phyloP scores from a whole-genome alignment of 2,888 invertebrate genomes.

The Polia nebulosa region DNA sequence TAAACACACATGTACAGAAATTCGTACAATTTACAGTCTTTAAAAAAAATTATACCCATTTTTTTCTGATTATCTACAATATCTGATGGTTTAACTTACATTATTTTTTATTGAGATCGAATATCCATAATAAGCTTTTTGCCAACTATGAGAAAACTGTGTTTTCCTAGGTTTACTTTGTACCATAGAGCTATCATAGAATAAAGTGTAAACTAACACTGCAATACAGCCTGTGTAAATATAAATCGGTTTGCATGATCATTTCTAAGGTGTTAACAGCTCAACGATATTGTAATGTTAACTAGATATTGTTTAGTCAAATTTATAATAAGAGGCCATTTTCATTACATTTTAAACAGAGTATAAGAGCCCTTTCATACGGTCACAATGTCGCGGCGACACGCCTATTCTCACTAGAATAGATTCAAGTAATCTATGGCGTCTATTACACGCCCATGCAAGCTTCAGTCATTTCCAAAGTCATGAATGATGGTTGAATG shows the following conservation, averaged over 20 bases:
- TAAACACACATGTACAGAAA: neutral
- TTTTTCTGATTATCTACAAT: too few relatives aligned
- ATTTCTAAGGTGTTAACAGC: conserved; percentile 85
- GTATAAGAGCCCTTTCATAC: conserved; percentile 51
- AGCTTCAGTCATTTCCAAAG: too few relatives aligned
- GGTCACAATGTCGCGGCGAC: conserved; percentile 14
- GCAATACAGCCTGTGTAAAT: conserved; percentile 82
- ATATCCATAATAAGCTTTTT: neutral
- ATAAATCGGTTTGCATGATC: conserved; percentile 83
- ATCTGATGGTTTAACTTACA: too few relatives aligned
- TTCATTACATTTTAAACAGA: conserved; percentile 61
- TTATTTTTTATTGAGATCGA: neutral
- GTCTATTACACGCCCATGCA: too few relatives aligned
- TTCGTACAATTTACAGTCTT: too few relatives aligned
- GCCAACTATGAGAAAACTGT: neutral
- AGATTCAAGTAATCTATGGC: too few relatives aligned
- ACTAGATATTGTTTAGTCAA: conserved; percentile 79
- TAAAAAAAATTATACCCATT: too few relatives aligned
- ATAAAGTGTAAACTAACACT: conserved; percentile 66
- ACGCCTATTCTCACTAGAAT: neutral
- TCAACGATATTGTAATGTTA: conserved; percentile 87
- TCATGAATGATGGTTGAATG: too few relatives aligned
- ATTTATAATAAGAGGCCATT: conserved; percentile 80
- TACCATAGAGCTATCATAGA: conserved; percentile 69
- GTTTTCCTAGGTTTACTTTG: neutral